phyloP scores from a whole-genome alignment of 2,888 invertebrate species.

The Chymomyza fuscimana region DNA sequence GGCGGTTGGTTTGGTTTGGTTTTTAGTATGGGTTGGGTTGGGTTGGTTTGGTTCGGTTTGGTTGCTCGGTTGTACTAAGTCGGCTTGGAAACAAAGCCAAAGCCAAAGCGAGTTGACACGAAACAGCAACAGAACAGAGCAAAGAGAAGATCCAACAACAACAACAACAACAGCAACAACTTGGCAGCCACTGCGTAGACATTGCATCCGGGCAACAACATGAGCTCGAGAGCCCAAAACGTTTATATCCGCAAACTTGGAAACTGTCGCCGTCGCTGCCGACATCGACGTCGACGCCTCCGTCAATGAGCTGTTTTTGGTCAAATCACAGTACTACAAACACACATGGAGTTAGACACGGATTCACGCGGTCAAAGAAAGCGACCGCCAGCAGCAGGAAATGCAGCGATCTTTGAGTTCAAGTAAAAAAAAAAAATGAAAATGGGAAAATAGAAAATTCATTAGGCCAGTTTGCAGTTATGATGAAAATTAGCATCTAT shows the following conservation, averaged over 20 bases:
- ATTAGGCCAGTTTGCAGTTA: constrained; percentile 34
- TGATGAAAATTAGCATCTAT: constrained; percentile 70
- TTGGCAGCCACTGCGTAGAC: constrained; percentile 57
- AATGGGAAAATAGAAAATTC: not conserved
- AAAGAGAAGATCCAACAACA: constrained; percentile 30
- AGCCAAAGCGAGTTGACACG: constrained; percentile 63
- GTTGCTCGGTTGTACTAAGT: not conserved
- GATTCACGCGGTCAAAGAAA: constrained; percentile 70
- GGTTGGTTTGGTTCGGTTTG: constrained; percentile 2
- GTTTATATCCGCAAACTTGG: constrained; percentile 68
- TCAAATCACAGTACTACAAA: constrained; percentile 51
- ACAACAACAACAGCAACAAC: constrained; percentile 37
- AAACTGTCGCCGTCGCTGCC: not conserved
- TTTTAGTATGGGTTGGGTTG: not conserved
- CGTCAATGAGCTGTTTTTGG: constrained; percentile 53
- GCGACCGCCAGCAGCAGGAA: constrained; percentile 60
- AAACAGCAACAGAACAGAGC: constrained; percentile 42
- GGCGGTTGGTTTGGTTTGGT: constrained; percentile 44
- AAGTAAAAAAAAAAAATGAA: not conserved
- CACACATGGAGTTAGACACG: constrained; percentile 35
- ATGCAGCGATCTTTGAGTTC: constrained; percentile 21
- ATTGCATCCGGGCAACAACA: constrained; percentile 65
- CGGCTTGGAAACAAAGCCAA: constrained; percentile 52
- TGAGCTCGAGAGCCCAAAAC: constrained; percentile 50
- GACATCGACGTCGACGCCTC: not conserved